Evolutionary conservation across 1,140 invertebrate species (phyloP).

Genomic region (Dreissena polymorpha): DNA sequence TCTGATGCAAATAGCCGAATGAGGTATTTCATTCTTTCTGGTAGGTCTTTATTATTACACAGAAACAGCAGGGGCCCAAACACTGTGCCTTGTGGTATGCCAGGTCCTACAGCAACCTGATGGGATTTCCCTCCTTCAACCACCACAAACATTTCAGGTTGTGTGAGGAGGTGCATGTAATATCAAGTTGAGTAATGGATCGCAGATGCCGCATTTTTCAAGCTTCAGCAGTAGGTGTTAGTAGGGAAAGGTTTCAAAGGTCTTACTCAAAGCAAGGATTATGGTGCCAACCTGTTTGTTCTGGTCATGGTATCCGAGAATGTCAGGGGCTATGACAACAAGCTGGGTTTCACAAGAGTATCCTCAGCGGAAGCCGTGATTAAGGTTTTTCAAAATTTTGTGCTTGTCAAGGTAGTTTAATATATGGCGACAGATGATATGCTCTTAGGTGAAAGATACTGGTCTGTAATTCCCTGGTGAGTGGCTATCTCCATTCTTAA

Average conservation of each 20-base stretch:
- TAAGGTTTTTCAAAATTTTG: slow-evolving; percentile 26
- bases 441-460: slow-evolving; percentile 30
- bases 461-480: slow-evolving; percentile 38
- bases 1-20: too few relatives aligned
- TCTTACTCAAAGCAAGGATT: neutral
- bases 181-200: neutral
- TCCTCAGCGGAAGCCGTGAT: slow-evolving; percentile 52
- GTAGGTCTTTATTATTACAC: too few relatives aligned
- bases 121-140: too few relatives aligned
- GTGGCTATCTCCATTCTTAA: slow-evolving; percentile 8
- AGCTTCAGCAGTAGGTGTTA: neutral
- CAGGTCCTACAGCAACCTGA: too few relatives aligned
- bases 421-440: slow-evolving; percentile 48
- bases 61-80: too few relatives aligned
- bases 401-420: slow-evolving; percentile 43
- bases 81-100: too few relatives aligned
- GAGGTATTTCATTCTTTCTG: too few relatives aligned
- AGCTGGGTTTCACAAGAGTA: slow-evolving; percentile 55
- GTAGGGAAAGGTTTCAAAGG: neutral
- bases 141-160: too few relatives aligned
- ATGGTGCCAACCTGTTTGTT: slow-evolving; percentile 10
- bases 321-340: slow-evolving; percentile 37
- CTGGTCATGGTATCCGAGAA: slow-evolving; percentile 34
- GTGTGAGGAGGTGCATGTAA: neutral
- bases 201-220: neutral